Base-by-base conservation (phyloP, 2,113 vertebrate species). In the Serinus canaria region DNA sequence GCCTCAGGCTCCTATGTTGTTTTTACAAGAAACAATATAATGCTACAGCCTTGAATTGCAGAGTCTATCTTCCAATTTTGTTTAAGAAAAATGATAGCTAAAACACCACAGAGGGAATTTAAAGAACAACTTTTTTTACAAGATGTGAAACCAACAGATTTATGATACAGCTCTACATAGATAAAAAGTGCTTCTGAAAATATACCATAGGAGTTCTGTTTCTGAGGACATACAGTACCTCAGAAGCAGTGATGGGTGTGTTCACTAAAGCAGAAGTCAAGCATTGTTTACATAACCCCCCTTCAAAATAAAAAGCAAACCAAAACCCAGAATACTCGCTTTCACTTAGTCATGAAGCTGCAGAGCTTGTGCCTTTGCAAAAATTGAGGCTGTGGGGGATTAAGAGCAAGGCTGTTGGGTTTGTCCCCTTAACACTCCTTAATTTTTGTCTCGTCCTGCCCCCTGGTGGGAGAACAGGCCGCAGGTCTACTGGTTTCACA, bases 361-460 rank as follows among this genome's bases (percentile, higher is more conserved):
- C 89, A 94, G 63, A 87, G 39, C 50, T 11, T 74, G 37, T 24
- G 43, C 44, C 50, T 49, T n/a, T n/a, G 44, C 53, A 70, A 53
- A 56, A 73, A 66, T 0, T 23, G 44, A 27, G 35, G 24, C 2
- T 18, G 15, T 2, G 17, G 30, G 4, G 15, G 7, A 27, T 27
- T 35, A 56, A 68, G 49, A 66, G 62, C 43, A 17, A 27, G 4
- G 49, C 35, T 47, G 22, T 5, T 41, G 53, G 3, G 2, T 10
- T 93, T 39, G 22, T 13, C 7, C 6, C 25, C 12, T 20, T 8
- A 37, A 19, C 13, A 2, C 10, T 8, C 37, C n/a, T 30, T 64
- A 89, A 80, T n/a, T 88, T 95, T 97, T 98, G 94, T 98, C 96
- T 97, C 49, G 9, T 83, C 91, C 97, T 98, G 98, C 98, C 98